Evolutionary conservation across 2,113 vertebrate species (phyloP).

Genomic region (Jacana jacana): DNA sequence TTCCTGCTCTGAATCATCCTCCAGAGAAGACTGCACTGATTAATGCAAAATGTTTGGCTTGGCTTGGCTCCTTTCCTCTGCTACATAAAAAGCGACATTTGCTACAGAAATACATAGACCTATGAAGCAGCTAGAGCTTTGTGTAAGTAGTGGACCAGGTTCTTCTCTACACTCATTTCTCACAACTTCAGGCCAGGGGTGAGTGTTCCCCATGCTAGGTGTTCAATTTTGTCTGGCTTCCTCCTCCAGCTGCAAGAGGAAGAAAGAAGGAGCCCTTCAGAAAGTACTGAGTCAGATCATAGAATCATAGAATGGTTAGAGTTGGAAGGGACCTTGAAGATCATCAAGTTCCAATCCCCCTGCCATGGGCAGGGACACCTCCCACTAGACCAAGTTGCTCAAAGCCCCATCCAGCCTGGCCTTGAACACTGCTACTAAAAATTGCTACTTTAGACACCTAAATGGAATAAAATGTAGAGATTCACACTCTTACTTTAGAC

Average conservation of each 20-base stretch:
- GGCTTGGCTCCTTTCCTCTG: neutral
- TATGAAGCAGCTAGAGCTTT: neutral
- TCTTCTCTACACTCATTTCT: neutral
- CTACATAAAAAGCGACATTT: neutral
- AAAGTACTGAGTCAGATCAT: neutral
- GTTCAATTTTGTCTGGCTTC: neutral
- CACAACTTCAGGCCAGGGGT: neutral
- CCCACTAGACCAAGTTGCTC: no score
- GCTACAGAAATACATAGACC: neutral
- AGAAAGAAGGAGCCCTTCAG: neutral
- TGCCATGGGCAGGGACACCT: no score
- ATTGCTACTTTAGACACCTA: neutral
- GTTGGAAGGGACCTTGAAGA: no score
- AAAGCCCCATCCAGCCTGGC: no score
- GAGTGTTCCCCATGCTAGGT: neutral
- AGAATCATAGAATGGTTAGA: no score
- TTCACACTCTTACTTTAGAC: neutral
- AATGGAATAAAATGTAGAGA: neutral
- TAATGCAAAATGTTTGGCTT: neutral
- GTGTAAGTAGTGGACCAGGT: neutral
- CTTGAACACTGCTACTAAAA: no score
- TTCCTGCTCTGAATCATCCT: neutral
- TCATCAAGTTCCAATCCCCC: no score
- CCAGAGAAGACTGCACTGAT: neutral
- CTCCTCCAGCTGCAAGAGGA: neutral